These are phyloP conservation scores for Uropetala carovei DNA, from an alignment of 2,888 invertebrate species.

Conservation along the genomic window DNA sequence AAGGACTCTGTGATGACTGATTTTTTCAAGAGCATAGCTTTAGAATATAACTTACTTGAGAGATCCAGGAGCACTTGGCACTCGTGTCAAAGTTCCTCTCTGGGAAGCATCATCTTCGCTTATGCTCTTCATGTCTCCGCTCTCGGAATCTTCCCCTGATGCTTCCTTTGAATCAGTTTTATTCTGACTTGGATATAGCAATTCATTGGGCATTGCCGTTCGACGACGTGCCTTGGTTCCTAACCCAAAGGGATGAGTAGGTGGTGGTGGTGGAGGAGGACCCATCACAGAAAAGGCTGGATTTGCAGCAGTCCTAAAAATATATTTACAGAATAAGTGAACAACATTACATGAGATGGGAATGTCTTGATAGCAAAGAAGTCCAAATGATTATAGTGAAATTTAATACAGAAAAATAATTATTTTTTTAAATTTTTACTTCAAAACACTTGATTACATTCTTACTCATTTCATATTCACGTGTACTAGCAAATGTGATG, in stretches of 20 bases:
- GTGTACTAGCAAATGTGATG: too few relatives aligned
- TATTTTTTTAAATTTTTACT: too few relatives aligned
- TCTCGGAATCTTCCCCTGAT: conserved; percentile 53
- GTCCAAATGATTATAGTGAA: too few relatives aligned
- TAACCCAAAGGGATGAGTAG: neutral
- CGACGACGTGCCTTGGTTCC: conserved; percentile 80
- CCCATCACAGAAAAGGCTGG: conserved; percentile 36
- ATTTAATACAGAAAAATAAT: too few relatives aligned
- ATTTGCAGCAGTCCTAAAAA: conserved; percentile 23
- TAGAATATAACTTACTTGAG: conserved; percentile 78
- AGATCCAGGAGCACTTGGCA: conserved; percentile 87
- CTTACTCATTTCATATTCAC: too few relatives aligned
- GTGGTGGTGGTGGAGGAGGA: conserved; percentile 46
- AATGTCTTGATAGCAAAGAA: too few relatives aligned
- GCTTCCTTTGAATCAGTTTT: conserved; percentile 70
- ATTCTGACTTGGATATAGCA: conserved; percentile 79
- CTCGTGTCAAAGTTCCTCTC: conserved; percentile 73
- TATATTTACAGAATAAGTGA: too few relatives aligned
- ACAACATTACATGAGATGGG: too few relatives aligned
- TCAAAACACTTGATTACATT: too few relatives aligned
- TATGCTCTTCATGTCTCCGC: conserved; percentile 40
- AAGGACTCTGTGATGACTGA: too few relatives aligned
- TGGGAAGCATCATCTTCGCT: conserved; percentile 65
- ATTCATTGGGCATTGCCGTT: conserved; percentile 83
- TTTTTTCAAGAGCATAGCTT: neutral